These are phyloP conservation scores for Colius striatus DNA, from an alignment of 2,113 vertebrate genomes.

Conservation along the genomic window DNA sequence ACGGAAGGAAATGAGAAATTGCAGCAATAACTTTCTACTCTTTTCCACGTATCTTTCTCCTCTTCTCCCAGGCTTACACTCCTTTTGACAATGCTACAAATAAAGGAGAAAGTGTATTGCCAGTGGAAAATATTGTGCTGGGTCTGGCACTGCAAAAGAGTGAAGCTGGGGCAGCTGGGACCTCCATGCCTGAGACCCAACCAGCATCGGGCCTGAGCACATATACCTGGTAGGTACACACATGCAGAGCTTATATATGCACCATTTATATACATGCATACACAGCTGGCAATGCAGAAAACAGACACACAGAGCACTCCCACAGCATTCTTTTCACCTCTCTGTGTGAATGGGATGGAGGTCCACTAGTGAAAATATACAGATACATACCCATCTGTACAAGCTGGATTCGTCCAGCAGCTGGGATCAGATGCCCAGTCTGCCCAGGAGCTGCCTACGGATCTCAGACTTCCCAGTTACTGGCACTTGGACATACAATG, in stretches of 20 bases:
- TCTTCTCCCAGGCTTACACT: background rate
- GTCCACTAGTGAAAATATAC: background rate
- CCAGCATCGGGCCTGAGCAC: background rate
- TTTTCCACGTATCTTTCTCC: background rate
- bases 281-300: background rate
- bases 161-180: background rate
- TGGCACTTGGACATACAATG: background rate
- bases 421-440: background rate
- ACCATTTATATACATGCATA: fast-evolving
- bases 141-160: background rate
- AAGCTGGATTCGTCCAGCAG: background rate
- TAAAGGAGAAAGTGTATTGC: background rate
- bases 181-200: background rate
- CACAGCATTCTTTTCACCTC: background rate
- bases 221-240: fast-evolving
- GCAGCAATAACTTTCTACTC: background rate
- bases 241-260: background rate
- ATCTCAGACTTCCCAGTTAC: background rate
- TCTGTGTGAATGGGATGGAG: background rate
- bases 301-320: background rate
- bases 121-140: background rate
- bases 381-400: background rate
- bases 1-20: constrained; percentile 49
- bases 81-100: background rate
- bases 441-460: background rate